A percentile compares a stretch with the other conserved stretches of the same genome.
Evolutionary conservation across 2,797 vertebrate genomes (phyloP).

Genomic region (Phylloscopus collybita): DNA sequence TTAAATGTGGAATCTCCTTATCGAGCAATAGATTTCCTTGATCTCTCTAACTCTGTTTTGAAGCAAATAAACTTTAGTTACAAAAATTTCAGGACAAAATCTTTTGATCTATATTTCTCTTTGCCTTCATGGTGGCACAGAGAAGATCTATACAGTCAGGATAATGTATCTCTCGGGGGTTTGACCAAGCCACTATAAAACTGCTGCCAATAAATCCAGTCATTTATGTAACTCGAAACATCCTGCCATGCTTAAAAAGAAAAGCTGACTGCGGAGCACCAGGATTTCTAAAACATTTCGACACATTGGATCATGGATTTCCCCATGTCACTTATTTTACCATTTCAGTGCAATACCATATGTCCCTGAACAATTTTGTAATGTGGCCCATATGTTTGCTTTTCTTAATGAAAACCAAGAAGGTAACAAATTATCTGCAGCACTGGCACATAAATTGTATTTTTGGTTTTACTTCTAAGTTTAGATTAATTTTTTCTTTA

Average conservation of each 20-base stretch:
- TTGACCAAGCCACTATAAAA: background rate
- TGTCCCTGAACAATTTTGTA: background rate
- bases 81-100: constrained; percentile 1
- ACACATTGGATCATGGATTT: background rate
- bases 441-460: background rate
- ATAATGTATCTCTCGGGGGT: background rate
- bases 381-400: constrained; percentile 1
- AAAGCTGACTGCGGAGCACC: background rate
- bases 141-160: background rate
- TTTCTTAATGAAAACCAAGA: constrained; percentile 24
- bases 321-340: constrained; percentile 4
- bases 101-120: constrained; percentile 3
- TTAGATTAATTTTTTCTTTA: background rate
- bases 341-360: background rate
- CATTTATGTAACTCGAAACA: constrained; percentile 25
- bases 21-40: background rate
- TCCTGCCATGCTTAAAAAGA: background rate
- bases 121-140: background rate
- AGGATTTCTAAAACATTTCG: background rate
- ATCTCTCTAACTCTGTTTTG: background rate
- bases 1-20: background rate
- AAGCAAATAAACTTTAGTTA: background rate
- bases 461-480: background rate
- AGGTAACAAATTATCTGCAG: constrained; percentile 21
- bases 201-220: background rate